Percentiles rank a stretch among this genome's conserved stretches.
Conservation (phyloP, 2,113 vertebrate species). For the Pterocles orientalis region DNA sequence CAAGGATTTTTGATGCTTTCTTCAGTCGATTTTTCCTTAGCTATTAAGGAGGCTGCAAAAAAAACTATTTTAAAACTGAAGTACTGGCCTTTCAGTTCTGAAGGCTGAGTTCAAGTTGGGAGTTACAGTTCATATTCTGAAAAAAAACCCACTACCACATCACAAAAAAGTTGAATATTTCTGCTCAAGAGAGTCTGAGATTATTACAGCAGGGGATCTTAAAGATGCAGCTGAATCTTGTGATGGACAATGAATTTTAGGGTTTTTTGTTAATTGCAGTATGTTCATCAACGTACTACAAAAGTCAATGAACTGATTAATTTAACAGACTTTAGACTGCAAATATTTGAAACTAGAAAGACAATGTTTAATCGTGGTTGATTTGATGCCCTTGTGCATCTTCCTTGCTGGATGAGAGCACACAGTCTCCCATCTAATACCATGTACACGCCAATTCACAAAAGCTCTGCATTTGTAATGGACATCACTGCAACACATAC, state of each 20-base stretch:
- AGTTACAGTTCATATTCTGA: not conserved
- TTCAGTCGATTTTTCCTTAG: not conserved
- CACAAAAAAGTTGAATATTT: slow-evolving; percentile 1
- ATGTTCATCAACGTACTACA: not conserved
- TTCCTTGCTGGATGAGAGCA: not conserved
- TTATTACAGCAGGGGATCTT: not conserved
- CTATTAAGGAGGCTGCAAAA: not conserved
- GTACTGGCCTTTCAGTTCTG: not conserved
- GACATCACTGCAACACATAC: not conserved
- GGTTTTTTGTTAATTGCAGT: not conserved
- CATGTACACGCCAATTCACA: not conserved
- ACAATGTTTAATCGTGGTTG: not conserved
- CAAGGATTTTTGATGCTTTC: not conserved
- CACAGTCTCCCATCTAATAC: not conserved
- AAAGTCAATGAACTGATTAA: not conserved
- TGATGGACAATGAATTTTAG: not conserved
- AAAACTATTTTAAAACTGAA: not conserved
- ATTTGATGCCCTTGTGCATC: not conserved
- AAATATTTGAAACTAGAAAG: not conserved
- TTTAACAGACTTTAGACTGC: not conserved
- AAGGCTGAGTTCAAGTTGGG: not conserved
- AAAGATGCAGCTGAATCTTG: not conserved
- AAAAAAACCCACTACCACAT: not conserved
- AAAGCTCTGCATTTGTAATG: not conserved
- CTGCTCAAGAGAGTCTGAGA: not conserved